Evolutionary conservation across 2,113 vertebrate species (phyloP).

Genomic region (Bagarius yarrelli): DNA sequence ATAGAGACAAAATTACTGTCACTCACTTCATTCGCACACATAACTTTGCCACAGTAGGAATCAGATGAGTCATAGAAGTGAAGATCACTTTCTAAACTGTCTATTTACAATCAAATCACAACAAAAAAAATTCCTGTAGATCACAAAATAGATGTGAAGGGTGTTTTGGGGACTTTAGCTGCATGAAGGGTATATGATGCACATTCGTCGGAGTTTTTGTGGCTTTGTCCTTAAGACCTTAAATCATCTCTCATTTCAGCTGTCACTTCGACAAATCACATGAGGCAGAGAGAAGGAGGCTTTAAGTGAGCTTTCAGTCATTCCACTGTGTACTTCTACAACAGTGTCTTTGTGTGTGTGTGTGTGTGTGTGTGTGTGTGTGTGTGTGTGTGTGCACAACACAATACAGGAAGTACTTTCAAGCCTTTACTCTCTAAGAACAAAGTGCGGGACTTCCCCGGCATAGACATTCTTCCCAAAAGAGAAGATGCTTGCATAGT

Average conservation of each 20-base stretch:
- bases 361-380: slow-evolving; percentile 14
- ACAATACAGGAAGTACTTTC: slow-evolving; percentile 19
- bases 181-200: not conserved
- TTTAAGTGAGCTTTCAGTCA: not conserved
- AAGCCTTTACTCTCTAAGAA: slow-evolving; percentile 43
- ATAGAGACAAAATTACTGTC: slow-evolving; percentile 5
- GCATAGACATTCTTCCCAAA: slow-evolving; percentile 41
- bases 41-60: not conserved
- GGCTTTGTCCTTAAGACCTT: slow-evolving; percentile 11
- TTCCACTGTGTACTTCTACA: not conserved
- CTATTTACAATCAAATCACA: slow-evolving; percentile 12
- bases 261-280: slow-evolving; percentile 5
- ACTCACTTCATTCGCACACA: not conserved
- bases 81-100: slow-evolving; percentile 26
- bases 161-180: slow-evolving; percentile 2
- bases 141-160: not conserved
- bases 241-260: not conserved
- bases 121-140: slow-evolving; percentile 24
- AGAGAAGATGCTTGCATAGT: slow-evolving; percentile 33
- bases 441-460: slow-evolving; percentile 31
- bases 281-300: not conserved
- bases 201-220: slow-evolving; percentile 10
- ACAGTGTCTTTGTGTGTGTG: slow-evolving; percentile 1
- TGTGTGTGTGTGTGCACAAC: not conserved
- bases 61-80: slow-evolving; percentile 5